These are phyloP conservation scores for Thamnaconus septentrionalis DNA, from an alignment of 2,113 vertebrate genomes.

Conservation along the genomic window DNA sequence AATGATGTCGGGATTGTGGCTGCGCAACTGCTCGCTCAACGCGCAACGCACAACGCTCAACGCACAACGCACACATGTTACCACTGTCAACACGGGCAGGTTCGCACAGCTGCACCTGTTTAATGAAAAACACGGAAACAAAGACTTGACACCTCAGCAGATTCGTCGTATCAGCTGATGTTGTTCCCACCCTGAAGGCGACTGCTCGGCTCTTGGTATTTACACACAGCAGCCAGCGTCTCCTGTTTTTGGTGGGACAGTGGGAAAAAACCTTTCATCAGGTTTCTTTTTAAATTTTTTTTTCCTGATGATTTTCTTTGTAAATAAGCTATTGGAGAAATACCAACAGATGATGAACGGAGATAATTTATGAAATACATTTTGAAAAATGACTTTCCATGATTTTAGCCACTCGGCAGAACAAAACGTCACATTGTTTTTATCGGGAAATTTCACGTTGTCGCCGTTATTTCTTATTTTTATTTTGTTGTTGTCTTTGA, in stretches of 20 bases:
- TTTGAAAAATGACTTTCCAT: too few species aligned
- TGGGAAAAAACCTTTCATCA: slow-evolving; percentile 45
- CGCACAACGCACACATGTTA: slow-evolving; percentile 20
- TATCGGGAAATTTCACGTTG: too few species aligned
- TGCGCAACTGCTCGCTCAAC: not conserved
- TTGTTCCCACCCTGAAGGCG: too few species aligned
- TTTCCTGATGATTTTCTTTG: not conserved
- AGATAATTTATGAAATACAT: too few species aligned
- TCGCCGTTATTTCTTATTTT: too few species aligned
- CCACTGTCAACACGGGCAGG: slow-evolving; percentile 33
- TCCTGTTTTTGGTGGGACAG: slow-evolving; percentile 44
- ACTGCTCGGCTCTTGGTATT: slow-evolving; percentile 42
- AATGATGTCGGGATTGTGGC: slow-evolving; percentile 7
- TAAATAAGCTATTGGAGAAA: too few species aligned
- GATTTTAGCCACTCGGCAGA: too few species aligned
- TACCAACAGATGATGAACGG: too few species aligned
- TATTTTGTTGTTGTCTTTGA: too few species aligned
- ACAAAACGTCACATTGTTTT: too few species aligned
- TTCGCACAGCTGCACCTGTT: slow-evolving; percentile 33
- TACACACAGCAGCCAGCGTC: slow-evolving; percentile 46
- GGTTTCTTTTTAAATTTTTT: not conserved
- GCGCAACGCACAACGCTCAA: too few species aligned
- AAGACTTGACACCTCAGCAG: slow-evolving; percentile 5
- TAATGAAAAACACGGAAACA: slow-evolving; percentile 37
- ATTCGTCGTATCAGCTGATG: too few species aligned